Evolutionary conservation across 2,113 vertebrate genomes (phyloP).

Genomic region (Rattus norvegicus): GRCr8 NC_086028.1:101783001-101783500

Average conservation of each 20-base stretch:
- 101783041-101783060: background rate
- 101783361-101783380: background rate
- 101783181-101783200: background rate
- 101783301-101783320: background rate
- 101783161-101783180: background rate
- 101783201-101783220: background rate
- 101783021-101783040: background rate
- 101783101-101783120: background rate
- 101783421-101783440: no score
- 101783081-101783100: background rate
- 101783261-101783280: background rate
- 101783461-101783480: no score
- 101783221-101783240: background rate
- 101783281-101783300: background rate
- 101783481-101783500: background rate
- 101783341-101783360: background rate
- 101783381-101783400: background rate
- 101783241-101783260: background rate
- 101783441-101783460: no score
- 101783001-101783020: background rate
- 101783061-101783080: background rate
- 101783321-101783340: background rate
- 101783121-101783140: no score
- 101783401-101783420: accelerated
- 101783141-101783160: background rate